Base-by-base conservation (phyloP, 1,140 invertebrate species). In the Drosophila guanche region DNA sequence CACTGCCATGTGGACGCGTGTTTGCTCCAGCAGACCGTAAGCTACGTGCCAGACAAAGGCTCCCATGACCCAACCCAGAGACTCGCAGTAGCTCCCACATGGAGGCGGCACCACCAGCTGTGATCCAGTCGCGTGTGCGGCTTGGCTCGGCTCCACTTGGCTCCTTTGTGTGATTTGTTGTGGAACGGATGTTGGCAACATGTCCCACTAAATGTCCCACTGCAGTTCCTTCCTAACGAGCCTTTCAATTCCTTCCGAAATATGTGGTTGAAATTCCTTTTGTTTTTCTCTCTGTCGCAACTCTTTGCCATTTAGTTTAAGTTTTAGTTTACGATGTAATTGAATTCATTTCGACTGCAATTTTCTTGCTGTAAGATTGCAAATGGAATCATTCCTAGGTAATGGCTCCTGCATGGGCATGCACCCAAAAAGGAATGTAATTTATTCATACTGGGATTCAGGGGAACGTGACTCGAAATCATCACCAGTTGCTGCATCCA, bases 171-270 rank as follows among this genome's bases (percentile, higher is more conserved):
- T 62, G 60, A 81, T 84, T 84, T 79, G 71, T 68, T 81, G 77
- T 59, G 57, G 62, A 86, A 81, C 81, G 81, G 81, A 85, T 85
- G 77, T 80, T 72, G 54, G 68, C 60, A 52, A 76, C 79, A 79
- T 79, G 80, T 76, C 62, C 66, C 70, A 61, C 68, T 56, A 76
- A 61, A 55, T 50, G 63, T 20, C 16, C 16, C 16, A 20, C 68
- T 59, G 77, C 55, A 66, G 76, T 65, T 72, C 68, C 42, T 61
- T 65, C 59, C 62, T 69, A 79, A 79, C 69, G 45, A 65, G 72
- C 59, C 46, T 23, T 58, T 53, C n/a, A 16, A 14, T 16, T 27
- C 20, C 29, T 70, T 71, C 37, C 27, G 50, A 72, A 73, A 66
- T 66, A 1, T 20, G 16, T 20, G 66, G 60, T 66, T 66, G 40